A percentile compares a stretch with the other conserved stretches of the same genome.
Evolutionary conservation across 2,797 vertebrate species (phyloP).

Genomic region (Parotocinclus haroldoi): DNA sequence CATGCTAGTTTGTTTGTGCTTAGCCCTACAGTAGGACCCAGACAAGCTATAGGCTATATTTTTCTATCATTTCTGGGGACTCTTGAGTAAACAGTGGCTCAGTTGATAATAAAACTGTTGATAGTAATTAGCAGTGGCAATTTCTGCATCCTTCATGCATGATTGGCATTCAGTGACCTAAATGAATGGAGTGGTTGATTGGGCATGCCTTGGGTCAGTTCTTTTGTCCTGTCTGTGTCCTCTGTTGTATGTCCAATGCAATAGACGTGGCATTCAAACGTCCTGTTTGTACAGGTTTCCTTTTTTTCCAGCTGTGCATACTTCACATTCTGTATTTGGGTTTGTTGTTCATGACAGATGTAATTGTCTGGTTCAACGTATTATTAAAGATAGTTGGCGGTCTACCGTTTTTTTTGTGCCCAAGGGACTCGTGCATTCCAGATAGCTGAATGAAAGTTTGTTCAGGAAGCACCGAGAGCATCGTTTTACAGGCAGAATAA

Average conservation of each 20-base stretch:
- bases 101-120: conserved; percentile 44
- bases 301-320: conserved; percentile 45
- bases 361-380: conserved; percentile 47
- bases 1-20: conserved; percentile 14
- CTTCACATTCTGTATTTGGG: conserved; percentile 37
- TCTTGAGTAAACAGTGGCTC: conserved; percentile 19
- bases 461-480: conserved; percentile 38
- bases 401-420: conserved; percentile 30
- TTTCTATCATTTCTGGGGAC: conserved; percentile 20
- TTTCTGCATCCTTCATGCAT: conserved; percentile 24
- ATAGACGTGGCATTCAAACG: conserved; percentile 8
- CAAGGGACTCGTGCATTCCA: conserved; percentile 40
- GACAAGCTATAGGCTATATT: conserved; percentile 3
- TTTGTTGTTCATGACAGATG: conserved; percentile 21
- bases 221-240: not conserved
- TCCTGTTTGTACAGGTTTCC: not conserved
- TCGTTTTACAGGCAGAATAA: conserved; percentile 40
- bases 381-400: conserved; percentile 50
- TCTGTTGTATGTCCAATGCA: conserved; percentile 14
- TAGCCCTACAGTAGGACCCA: conserved; percentile 26
- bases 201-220: conserved; percentile 31
- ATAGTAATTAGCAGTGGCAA: conserved; percentile 46
- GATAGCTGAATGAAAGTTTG: conserved; percentile 36
- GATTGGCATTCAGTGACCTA: conserved; percentile 44
- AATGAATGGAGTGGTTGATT: conserved; percentile 15